These are phyloP conservation scores for Oxyura jamaicensis DNA, from an alignment of 2,113 vertebrate genomes.

Conservation along the genomic window DNA sequence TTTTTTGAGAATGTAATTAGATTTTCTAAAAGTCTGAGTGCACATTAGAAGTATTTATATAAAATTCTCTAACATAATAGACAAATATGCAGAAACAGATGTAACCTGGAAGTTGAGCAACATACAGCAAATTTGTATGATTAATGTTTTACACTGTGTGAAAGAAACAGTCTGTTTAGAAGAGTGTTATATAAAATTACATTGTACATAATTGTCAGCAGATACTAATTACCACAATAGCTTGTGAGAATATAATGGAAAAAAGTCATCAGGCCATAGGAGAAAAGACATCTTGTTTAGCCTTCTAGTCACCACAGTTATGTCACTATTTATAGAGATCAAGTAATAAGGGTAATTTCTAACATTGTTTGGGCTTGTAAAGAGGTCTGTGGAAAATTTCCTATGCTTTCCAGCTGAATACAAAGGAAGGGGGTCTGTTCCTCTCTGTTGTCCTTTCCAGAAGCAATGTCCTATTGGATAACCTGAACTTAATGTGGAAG, in stretches of 20 bases:
- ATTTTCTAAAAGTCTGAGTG: not conserved
- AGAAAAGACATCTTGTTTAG: not conserved
- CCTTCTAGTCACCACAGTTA: not conserved
- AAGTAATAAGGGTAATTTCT: not conserved
- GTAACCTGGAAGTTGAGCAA: not conserved
- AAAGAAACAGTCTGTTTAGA: not conserved
- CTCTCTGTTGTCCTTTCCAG: not conserved
- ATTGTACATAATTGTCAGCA: not conserved
- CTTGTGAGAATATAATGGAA: not conserved
- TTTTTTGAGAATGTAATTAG: conserved; percentile 13
- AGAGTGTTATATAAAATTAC: not conserved
- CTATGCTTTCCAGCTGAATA: not conserved
- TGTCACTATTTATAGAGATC: not conserved
- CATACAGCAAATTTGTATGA: not conserved
- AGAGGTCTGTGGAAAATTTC: not conserved
- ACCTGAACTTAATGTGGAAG: not conserved
- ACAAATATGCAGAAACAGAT: not conserved
- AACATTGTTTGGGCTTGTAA: not conserved
- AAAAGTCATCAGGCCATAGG: not conserved
- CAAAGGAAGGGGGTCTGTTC: not conserved
- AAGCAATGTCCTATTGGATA: not conserved
- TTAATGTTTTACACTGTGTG: not conserved
- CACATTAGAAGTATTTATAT: not conserved
- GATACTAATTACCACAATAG: not conserved
- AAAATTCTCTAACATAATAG: not conserved